Evolutionary conservation across 2,888 invertebrate genomes (phyloP).

Genomic region (Agonopterix arenella): DNA sequence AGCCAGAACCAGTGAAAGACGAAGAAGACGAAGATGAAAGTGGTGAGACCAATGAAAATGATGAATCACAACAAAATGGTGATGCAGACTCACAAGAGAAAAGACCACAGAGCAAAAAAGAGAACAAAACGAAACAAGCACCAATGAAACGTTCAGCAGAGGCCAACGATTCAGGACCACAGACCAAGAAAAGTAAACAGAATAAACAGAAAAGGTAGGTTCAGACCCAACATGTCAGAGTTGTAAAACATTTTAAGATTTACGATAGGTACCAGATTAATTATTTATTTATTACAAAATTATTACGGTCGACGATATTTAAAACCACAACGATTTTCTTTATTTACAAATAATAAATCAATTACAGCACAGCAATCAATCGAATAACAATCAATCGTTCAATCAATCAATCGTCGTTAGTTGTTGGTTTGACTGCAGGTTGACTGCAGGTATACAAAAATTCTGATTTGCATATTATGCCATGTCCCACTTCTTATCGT

Average conservation of each 20-base stretch:
- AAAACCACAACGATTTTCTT: no score
- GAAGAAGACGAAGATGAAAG: slow-evolving; percentile 50
- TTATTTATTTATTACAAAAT: no score
- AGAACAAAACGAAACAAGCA: slow-evolving; percentile 18
- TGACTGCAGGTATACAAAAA: no score
- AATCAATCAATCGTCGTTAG: no score
- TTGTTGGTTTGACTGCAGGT: no score
- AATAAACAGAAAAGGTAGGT: slow-evolving; percentile 23
- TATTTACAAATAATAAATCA: no score
- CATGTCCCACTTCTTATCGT: no score
- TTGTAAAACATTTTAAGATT: neutral
- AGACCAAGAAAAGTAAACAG: slow-evolving; percentile 45
- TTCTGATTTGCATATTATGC: no score
- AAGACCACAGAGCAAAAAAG: slow-evolving; percentile 5
- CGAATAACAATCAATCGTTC: no score
- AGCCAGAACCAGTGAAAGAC: slow-evolving; percentile 67
- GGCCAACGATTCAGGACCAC: slow-evolving; percentile 24
- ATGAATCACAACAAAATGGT: slow-evolving; percentile 39
- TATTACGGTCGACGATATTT: no score
- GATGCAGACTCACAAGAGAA: slow-evolving; percentile 31
- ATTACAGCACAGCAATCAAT: no score
- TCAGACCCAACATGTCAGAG: neutral
- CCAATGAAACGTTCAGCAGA: slow-evolving; percentile 42
- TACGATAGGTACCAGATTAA: no score
- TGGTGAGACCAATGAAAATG: slow-evolving; percentile 25